Evolutionary conservation across 2,888 invertebrate genomes (phyloP).

Genomic region (Lasioglossum zephyrum): DNA sequence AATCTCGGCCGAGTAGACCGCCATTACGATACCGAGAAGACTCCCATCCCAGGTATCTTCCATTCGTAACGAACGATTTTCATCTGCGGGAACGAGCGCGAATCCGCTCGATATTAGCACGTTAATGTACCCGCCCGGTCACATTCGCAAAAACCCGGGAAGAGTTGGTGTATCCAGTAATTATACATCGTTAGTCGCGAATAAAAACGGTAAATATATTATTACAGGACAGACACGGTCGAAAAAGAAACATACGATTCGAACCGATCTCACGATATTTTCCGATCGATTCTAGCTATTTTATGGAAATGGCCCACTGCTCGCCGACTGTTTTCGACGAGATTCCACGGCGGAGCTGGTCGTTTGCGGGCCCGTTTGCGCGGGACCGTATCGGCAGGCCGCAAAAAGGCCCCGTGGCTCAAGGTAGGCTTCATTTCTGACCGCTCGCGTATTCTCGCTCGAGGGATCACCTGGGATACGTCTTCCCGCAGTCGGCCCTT

Average conservation of each 20-base stretch:
- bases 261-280: no score
- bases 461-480: conserved; percentile 58
- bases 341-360: conserved; percentile 28
- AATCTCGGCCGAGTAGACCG: conserved; percentile 22
- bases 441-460: conserved; percentile 41
- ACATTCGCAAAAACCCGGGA: not conserved
- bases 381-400: conserved; percentile 40
- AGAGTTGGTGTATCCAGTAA: not conserved
- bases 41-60: conserved; percentile 7
- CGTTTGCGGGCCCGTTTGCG: conserved; percentile 20
- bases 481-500: conserved; percentile 28
- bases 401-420: conserved; percentile 63
- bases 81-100: not conserved
- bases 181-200: no score
- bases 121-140: conserved; percentile 28
- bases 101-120: not conserved
- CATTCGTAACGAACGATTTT: conserved; percentile 3
- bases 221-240: no score
- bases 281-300: not conserved
- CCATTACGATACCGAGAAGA: conserved; percentile 23
- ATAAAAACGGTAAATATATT: no score
- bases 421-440: conserved; percentile 73
- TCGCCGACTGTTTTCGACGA: not conserved
- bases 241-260: no score
- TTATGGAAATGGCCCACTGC: not conserved